These are phyloP conservation scores for Podargus strigoides DNA, from an alignment of 2,797 vertebrate species.

Conservation along the genomic window DNA sequence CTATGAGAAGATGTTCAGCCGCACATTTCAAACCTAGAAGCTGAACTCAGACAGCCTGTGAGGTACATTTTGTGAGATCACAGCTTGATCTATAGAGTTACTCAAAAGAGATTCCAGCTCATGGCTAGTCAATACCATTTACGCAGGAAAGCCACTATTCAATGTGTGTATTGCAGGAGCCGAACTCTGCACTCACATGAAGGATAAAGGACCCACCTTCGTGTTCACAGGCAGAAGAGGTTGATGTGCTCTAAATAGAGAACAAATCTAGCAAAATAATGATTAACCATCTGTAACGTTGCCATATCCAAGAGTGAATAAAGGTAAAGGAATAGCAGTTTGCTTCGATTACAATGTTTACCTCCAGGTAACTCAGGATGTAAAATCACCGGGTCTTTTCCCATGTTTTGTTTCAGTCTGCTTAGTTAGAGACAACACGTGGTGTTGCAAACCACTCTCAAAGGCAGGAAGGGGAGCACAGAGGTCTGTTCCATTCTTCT, in stretches of 20 bases:
- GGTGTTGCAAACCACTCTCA: background rate
- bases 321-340: background rate
- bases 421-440: background rate
- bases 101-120: background rate
- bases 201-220: background rate
- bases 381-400: background rate
- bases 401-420: background rate
- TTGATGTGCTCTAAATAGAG: background rate
- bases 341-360: background rate
- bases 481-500: background rate
- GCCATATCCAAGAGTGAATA: background rate
- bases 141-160: background rate
- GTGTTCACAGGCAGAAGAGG: background rate
- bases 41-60: background rate
- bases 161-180: background rate
- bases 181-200: background rate
- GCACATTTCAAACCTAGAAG: background rate
- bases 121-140: background rate
- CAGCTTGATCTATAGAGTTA: background rate
- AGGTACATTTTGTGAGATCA: background rate
- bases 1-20: background rate
- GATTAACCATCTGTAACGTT: slow-evolving; percentile 5
- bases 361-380: background rate
- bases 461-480: background rate
- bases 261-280: background rate